Evolutionary conservation across 2,797 vertebrate genomes (phyloP).

Genomic region (Eulemur mongoz): DNA sequence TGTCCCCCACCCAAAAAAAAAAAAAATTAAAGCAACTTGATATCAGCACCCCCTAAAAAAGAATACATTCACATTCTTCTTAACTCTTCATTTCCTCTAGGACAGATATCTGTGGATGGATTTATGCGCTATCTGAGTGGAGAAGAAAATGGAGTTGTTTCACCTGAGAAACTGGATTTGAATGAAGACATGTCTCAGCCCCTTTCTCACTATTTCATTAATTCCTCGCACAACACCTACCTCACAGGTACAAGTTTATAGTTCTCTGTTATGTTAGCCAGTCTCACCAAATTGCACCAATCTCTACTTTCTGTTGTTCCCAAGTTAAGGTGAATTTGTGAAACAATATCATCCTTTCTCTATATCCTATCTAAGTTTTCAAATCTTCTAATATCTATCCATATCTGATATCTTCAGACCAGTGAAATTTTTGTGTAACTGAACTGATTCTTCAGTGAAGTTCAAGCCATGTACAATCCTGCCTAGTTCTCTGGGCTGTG

Average conservation of each 20-base stretch:
- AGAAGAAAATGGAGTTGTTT: slow-evolving; percentile 96
- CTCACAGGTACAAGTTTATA: slow-evolving; percentile 91
- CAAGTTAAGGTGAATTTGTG: background rate
- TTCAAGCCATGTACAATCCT: background rate
- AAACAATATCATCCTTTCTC: background rate
- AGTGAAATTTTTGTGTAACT: background rate
- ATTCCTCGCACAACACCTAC: slow-evolving; percentile 99
- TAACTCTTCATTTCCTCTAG: slow-evolving; percentile 84
- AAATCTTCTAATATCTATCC: background rate
- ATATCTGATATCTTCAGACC: background rate
- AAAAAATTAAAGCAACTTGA: background rate
- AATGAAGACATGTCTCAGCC: slow-evolving; percentile 99
- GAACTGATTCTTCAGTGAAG: background rate
- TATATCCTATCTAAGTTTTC: background rate
- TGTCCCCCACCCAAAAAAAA: background rate
- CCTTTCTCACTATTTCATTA: slow-evolving; percentile 98
- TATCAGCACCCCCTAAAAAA: background rate
- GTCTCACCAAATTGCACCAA: background rate
- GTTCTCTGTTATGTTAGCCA: background rate
- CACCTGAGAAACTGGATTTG: slow-evolving; percentile 98
- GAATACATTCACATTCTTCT: slow-evolving; percentile 47
- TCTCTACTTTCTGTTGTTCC: background rate
- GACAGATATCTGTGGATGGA: slow-evolving; percentile 97
- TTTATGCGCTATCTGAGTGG: slow-evolving; percentile 94
- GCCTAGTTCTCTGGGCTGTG: background rate